phyloP scores from a whole-genome alignment of 1,140 invertebrate genomes.

The Cherax quadricarinatus region DNA sequence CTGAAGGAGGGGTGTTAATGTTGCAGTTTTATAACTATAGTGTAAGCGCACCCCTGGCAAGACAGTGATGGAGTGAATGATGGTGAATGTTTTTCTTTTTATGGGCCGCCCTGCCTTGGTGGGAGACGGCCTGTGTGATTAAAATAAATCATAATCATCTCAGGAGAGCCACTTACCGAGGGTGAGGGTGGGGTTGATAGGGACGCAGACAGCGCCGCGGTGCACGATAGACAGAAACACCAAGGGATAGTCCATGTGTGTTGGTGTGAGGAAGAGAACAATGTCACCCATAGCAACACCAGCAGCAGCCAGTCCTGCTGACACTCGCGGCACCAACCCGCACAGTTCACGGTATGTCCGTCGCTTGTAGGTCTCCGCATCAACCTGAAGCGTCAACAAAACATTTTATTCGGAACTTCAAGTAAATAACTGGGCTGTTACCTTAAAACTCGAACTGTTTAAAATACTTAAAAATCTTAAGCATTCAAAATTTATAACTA shows the following conservation, averaged over 20 bases:
- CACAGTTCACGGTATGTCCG: slow-evolving; percentile 7
- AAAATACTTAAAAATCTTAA: no score
- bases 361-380: background rate
- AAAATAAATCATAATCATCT: no score
- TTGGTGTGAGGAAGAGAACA: background rate
- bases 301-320: slow-evolving; percentile 12
- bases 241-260: background rate
- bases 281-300: background rate
- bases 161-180: background rate
- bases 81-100: no score
- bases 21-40: no score
- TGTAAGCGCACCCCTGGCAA: no score
- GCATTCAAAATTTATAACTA: no score
- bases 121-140: no score
- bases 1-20: no score
- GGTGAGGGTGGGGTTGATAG: background rate
- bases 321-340: slow-evolving; percentile 9
- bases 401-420: background rate
- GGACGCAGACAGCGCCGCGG: slow-evolving; percentile 12
- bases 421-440: no score
- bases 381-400: background rate
- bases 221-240: background rate
- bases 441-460: no score
- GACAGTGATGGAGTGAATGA: no score
- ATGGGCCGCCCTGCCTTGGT: no score